Evolutionary conservation across 2,888 invertebrate genomes (phyloP), one percentile per base, ranked within the genome.

Genomic region (Cryptocephalus primarius): DNA sequence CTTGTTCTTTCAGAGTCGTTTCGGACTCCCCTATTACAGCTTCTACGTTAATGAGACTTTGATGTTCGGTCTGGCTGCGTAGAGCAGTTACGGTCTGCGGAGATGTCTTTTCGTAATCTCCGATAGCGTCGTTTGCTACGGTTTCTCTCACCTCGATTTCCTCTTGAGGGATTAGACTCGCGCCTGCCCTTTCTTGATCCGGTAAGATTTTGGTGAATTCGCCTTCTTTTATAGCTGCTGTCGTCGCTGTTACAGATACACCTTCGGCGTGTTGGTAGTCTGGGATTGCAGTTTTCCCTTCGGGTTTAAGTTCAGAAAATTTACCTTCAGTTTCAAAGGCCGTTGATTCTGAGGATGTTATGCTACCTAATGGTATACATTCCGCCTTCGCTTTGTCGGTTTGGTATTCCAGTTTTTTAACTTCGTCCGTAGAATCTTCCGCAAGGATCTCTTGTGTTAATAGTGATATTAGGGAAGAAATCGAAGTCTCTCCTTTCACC

Each of bases 1-100:
- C 60, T 65, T 74, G 72, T 40, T 72, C 69, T 45, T 69, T 68
- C 39, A 73, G 55, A 47, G 72, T 60, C 42, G 62, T 67, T 72
- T 83, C 83, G 50, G 72, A 73, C 70, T 84, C 83, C 50, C 72
- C 75, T 31, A 62, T 62, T 51, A 75, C 68, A 11, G 76, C 72
- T 58, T 79, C 76, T 40, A 72, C 74, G 39, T 74, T 69, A 31
- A 75, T 60, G 32, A 82, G 50, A 59, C 78, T 75, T 60, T 77
- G 75, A 46, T 74, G 65, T 36, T 75, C 70, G 41, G 76, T 68
- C 54, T 77, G 77, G 48, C 73, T 72, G 32, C 75, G 47, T n/a
- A 61, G 67, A 3, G 82, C 82, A 43, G 66, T 71, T 50, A 68
- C 72, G 14, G 63, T 53, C 2, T 61, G 57, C 43, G 75, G 72